Evolutionary conservation across 2,113 vertebrate species (phyloP).

Genomic region (Lamprologus callipterus): DNA sequence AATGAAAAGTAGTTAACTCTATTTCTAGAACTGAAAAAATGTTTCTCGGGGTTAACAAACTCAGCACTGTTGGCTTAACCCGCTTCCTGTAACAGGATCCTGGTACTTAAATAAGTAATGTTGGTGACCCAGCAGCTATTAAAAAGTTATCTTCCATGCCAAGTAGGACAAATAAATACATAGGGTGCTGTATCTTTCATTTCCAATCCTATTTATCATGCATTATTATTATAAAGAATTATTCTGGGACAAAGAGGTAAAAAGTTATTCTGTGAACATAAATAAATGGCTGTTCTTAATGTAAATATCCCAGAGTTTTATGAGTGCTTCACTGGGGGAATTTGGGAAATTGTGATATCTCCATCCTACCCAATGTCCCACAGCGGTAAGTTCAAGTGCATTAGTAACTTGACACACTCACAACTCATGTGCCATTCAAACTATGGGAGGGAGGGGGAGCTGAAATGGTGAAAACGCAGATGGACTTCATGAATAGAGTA

Average conservation of each 20-base stretch:
- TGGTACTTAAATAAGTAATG: background rate
- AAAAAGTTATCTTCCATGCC: conserved; percentile 32
- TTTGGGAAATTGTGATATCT: background rate
- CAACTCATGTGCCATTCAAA: background rate
- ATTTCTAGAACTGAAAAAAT: background rate
- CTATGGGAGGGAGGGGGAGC: background rate
- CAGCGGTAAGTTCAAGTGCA: background rate
- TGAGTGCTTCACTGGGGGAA: background rate
- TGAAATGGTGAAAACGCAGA: background rate
- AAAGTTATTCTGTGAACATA: conserved; percentile 15
- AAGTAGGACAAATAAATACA: conserved; percentile 13
- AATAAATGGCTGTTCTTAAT: conserved; percentile 1
- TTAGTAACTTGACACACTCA: background rate
- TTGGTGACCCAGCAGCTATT: background rate
- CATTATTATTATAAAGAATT: conserved; percentile 46
- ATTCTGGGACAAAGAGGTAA: conserved; percentile 22
- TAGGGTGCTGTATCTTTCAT: conserved; percentile 12
- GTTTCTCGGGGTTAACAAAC: background rate
- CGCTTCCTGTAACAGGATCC: background rate
- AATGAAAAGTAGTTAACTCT: background rate
- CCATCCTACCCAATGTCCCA: background rate
- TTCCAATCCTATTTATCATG: conserved; percentile 51
- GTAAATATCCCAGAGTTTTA: conserved; percentile 23
- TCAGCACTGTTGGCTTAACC: background rate
- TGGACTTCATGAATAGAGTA: background rate